Conservation (phyloP, 2,888 invertebrate species). For the Aplocera efformata region DNA sequence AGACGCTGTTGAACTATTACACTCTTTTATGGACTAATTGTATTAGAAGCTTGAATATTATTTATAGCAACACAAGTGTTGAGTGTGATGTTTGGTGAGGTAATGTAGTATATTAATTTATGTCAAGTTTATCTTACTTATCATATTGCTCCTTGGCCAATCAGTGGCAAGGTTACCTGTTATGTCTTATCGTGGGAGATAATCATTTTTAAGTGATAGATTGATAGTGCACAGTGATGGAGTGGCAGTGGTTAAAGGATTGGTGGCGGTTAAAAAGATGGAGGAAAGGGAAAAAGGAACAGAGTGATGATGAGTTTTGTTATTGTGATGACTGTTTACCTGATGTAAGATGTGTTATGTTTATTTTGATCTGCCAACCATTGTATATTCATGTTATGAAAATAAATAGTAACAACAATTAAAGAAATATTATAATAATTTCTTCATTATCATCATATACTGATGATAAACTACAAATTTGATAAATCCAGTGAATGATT, state of each 20-base stretch:
- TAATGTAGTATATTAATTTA: constrained; percentile 64
- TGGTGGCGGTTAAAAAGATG: constrained; percentile 89
- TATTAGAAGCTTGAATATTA: constrained; percentile 37
- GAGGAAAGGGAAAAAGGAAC: constrained; percentile 79
- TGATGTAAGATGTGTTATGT: constrained; percentile 59
- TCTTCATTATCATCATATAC: no score
- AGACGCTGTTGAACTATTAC: constrained; percentile 7
- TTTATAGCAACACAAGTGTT: constrained; percentile 50
- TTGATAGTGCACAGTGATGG: constrained; percentile 77
- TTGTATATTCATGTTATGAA: no score
- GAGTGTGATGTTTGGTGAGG: constrained; percentile 71
- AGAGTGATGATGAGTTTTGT: constrained; percentile 83
- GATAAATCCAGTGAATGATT: no score
- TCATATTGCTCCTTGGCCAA: constrained; percentile 59
- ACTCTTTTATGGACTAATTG: constrained; percentile 32
- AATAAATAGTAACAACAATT: no score
- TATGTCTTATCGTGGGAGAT: constrained; percentile 32
- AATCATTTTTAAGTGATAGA: constrained; percentile 46
- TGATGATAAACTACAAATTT: no score
- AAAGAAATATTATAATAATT: no score
- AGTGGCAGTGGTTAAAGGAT: constrained; percentile 90
- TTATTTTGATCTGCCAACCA: neutral
- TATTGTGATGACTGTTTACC: constrained; percentile 88
- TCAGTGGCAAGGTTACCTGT: constrained; percentile 52
- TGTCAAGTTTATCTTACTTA: constrained; percentile 73